Evolutionary conservation across 2,113 vertebrate genomes (phyloP).

Genomic region (Lepus timidus): DNA sequence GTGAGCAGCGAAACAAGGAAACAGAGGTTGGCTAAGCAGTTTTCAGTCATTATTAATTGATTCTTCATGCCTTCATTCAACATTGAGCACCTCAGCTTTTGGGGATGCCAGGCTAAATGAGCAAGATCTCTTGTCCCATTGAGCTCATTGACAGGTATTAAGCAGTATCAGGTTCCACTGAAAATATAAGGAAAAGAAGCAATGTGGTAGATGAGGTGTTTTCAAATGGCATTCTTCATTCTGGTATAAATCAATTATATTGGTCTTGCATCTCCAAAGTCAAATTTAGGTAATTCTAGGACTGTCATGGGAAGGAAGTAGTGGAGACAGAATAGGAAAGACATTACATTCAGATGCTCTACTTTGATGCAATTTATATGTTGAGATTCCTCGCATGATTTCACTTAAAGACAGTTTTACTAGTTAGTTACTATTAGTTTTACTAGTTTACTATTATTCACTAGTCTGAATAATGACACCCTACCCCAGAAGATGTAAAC

Average conservation of each 20-base stretch:
- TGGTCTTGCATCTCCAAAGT: background rate
- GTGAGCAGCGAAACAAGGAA: conserved; percentile 54
- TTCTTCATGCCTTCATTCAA: conserved; percentile 43
- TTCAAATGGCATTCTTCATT: conserved; percentile 14
- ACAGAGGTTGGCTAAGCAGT: conserved; percentile 36
- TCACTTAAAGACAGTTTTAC: conserved; percentile 26
- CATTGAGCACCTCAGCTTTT: background rate
- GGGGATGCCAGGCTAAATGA: background rate
- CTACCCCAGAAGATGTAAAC: background rate
- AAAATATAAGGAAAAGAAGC: background rate
- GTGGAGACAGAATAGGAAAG: background rate
- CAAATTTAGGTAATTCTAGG: background rate
- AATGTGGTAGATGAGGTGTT: background rate
- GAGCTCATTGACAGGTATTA: conserved; percentile 1
- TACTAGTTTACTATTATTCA: no score
- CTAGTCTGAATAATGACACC: background rate
- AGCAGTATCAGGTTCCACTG: background rate
- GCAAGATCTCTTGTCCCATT: background rate
- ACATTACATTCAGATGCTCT: background rate
- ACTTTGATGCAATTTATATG: background rate
- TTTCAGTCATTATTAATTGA: conserved; percentile 41
- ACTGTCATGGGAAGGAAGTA: background rate
- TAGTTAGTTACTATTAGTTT: background rate
- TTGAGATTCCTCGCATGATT: background rate
- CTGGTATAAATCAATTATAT: background rate